Percentiles rank a stretch among this genome's conserved stretches.
These are phyloP conservation scores for Scyliorhinus canicula DNA, from an alignment of 2,797 vertebrate genomes.

Conservation along the genomic window DNA sequence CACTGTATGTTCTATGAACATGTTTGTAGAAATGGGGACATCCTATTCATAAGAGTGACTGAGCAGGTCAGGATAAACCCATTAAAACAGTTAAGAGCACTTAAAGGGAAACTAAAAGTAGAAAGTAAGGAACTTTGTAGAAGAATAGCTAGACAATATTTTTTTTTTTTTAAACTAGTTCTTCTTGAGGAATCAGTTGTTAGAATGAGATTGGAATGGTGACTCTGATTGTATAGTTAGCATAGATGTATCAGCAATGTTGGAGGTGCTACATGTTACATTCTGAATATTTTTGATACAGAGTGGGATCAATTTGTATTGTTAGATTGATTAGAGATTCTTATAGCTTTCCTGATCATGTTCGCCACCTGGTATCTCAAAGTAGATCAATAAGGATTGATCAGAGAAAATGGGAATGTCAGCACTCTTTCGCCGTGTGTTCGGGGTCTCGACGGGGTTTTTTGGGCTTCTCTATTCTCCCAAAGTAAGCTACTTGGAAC, in stretches of 20 bases:
- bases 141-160: not conserved
- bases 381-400: not conserved
- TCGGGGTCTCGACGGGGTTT: too few species aligned
- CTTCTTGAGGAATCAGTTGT: not conserved
- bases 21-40: not conserved
- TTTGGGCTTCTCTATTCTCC: too few species aligned
- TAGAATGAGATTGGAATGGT: not conserved
- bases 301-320: not conserved
- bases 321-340: not conserved
- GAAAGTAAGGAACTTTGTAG: not conserved
- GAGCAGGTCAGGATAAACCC: not conserved
- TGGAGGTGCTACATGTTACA: not conserved
- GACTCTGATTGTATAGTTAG: not conserved
- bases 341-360: not conserved
- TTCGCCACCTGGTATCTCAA: not conserved
- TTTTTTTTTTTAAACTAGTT: too few species aligned
- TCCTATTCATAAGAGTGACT: not conserved
- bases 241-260: not conserved
- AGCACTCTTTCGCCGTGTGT: not conserved
- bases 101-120: not conserved
- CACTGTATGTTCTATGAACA: too few species aligned
- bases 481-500: too few species aligned
- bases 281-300: not conserved
- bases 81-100: not conserved
- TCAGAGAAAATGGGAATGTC: not conserved